Percentiles rank a stretch among this genome's conserved stretches.
Evolutionary conservation across 2,888 invertebrate genomes (phyloP).

Genomic region (Eristalinus aeneus): DNA sequence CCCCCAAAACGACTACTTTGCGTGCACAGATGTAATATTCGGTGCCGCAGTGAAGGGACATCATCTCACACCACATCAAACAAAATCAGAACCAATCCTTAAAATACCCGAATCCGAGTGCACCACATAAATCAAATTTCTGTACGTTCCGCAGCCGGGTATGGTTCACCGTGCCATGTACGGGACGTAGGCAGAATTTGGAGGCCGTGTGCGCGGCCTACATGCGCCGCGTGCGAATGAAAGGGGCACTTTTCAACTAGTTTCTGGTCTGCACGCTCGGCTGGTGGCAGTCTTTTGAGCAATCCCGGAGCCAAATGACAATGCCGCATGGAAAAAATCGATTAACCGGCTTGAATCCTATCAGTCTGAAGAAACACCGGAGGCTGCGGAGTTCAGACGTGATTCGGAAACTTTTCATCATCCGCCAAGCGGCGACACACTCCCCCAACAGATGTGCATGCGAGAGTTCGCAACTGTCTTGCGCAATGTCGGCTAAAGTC

Average conservation of each 20-base stretch:
- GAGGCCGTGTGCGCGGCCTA: constrained; percentile 54
- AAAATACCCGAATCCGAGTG: constrained; percentile 61
- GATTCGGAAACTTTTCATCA: not conserved
- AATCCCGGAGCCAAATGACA: constrained; percentile 27
- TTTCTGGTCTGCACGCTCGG: not conserved
- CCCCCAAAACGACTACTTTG: constrained; percentile 38
- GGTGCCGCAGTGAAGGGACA: constrained; percentile 52
- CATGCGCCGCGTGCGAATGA: not conserved
- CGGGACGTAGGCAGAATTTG: constrained; percentile 58
- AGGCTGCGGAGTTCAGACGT: not conserved
- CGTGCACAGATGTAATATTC: constrained; percentile 52
- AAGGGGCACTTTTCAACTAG: not conserved
- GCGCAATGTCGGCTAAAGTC: constrained; percentile 59
- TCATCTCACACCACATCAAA: constrained; percentile 15
- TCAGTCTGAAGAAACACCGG: not conserved
- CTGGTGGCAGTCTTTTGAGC: not conserved
- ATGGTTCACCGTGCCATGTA: constrained; percentile 16
- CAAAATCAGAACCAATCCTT: constrained; percentile 65
- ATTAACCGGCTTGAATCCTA: constrained; percentile 18
- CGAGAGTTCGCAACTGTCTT: constrained; percentile 15
- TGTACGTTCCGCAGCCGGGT: constrained; percentile 25
- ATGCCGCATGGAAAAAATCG: constrained; percentile 13
- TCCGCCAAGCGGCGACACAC: not conserved
- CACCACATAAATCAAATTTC: constrained; percentile 66
- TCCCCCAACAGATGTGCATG: constrained; percentile 41